phyloP scores from a whole-genome alignment of 2,113 vertebrate species.

The Embiotoca jacksoni region DNA sequence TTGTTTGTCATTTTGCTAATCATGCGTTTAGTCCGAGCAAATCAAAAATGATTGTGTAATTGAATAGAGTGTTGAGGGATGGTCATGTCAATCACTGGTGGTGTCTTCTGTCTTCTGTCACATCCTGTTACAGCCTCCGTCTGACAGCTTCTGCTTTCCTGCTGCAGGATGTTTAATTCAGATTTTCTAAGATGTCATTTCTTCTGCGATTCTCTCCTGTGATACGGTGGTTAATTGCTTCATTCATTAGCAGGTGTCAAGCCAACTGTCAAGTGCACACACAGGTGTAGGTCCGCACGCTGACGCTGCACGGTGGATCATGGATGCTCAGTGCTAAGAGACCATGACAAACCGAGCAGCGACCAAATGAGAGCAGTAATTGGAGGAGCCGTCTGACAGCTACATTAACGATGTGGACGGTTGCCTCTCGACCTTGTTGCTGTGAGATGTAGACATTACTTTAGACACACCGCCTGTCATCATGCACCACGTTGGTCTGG shows the following conservation, averaged over 20 bases:
- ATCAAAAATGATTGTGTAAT: background rate
- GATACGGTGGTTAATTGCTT: slow-evolving; percentile 49
- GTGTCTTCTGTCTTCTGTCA: background rate
- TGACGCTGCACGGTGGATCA: slow-evolving; percentile 30
- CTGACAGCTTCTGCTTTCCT: background rate
- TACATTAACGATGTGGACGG: slow-evolving; percentile 61
- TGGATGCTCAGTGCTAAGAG: slow-evolving; percentile 66
- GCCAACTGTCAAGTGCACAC: slow-evolving; percentile 21
- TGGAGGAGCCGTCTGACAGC: slow-evolving; percentile 76
- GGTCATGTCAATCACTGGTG: background rate
- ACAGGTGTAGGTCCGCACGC: slow-evolving; percentile 3
- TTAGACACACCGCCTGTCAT: slow-evolving; percentile 50
- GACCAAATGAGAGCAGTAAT: slow-evolving; percentile 72
- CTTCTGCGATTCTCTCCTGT: slow-evolving; percentile 35
- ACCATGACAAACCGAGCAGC: slow-evolving; percentile 78
- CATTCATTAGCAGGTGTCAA: slow-evolving; percentile 61
- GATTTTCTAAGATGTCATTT: slow-evolving; percentile 46
- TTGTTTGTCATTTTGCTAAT: background rate
- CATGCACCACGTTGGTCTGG: background rate
- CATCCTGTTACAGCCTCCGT: slow-evolving; percentile 1
- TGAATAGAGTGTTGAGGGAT: background rate
- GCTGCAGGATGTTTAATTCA: slow-evolving; percentile 67
- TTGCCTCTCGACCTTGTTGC: slow-evolving; percentile 62
- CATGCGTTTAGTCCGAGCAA: background rate
- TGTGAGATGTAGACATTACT: slow-evolving; percentile 68